Evolutionary conservation across 2,888 invertebrate species (phyloP).

Genomic region (Stratiomys singularior): DNA sequence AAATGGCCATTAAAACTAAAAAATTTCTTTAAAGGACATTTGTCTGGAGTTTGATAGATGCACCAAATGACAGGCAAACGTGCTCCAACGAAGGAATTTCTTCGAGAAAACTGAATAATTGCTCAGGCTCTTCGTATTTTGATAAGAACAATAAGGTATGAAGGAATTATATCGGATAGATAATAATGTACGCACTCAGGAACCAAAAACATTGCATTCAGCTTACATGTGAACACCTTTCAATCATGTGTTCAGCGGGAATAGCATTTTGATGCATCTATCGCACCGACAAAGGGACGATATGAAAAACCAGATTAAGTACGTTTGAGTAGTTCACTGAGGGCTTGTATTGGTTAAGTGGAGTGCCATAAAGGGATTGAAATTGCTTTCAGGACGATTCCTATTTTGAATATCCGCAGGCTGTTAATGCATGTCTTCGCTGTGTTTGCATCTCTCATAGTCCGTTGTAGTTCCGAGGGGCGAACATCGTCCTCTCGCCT

Average conservation of each 20-base stretch:
- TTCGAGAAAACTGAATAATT: too few species aligned
- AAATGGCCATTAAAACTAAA: too few species aligned
- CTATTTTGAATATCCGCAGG: neutral
- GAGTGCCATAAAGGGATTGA: conserved; percentile 7
- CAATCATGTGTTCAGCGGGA: neutral
- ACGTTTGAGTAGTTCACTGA: conserved; percentile 36
- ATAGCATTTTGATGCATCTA: neutral
- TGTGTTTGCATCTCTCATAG: neutral
- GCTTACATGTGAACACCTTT: too few species aligned
- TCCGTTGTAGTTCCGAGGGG: neutral
- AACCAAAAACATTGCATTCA: too few species aligned
- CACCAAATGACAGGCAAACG: too few species aligned
- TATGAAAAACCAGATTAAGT: conserved; percentile 32
- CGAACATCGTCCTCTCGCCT: conserved; percentile 33
- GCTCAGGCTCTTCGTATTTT: too few species aligned
- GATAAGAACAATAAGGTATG: too few species aligned
- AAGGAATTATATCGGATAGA: too few species aligned
- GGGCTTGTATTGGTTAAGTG: neutral
- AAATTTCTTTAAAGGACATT: too few species aligned
- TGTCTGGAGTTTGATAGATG: too few species aligned
- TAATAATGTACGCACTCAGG: too few species aligned
- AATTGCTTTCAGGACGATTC: neutral
- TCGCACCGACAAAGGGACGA: conserved; percentile 29
- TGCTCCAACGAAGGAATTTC: too few species aligned
- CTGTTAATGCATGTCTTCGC: conserved; percentile 16